phyloP scores from a whole-genome alignment of 2,113 vertebrate species.

The Cervus canadensis region DNA sequence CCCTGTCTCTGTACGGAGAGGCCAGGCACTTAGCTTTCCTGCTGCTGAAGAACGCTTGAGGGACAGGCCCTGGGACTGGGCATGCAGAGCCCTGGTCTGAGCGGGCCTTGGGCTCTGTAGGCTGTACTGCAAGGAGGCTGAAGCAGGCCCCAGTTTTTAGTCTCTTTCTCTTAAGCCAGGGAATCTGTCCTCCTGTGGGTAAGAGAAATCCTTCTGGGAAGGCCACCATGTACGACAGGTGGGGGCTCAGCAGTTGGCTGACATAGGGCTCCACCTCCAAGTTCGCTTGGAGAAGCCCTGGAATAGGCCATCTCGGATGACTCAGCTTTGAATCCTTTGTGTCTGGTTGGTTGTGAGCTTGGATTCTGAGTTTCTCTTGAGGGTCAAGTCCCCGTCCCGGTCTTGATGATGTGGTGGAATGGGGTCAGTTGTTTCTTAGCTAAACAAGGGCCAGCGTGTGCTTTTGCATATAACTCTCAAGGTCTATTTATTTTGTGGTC shows the following conservation, averaged over 20 bases:
- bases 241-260: background rate
- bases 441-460: background rate
- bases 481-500: background rate
- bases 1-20: background rate
- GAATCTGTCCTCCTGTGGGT: background rate
- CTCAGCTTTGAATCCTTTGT: background rate
- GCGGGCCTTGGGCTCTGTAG: background rate
- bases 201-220: background rate
- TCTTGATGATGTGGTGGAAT: background rate
- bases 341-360: background rate
- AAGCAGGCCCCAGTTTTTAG: background rate
- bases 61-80: background rate
- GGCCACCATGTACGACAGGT: fast-evolving
- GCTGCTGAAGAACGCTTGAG: background rate
- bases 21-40: background rate
- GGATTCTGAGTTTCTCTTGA: background rate
- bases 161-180: background rate
- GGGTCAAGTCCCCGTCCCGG: background rate
- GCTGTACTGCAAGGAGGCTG: too few relatives aligned
- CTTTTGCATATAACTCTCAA: background rate
- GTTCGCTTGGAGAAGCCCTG: background rate
- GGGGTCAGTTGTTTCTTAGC: background rate
- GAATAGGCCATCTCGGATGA: background rate
- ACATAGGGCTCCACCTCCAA: background rate
- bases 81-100: background rate